Conservation (phyloP, 1,140 invertebrate species). For the Caenorhabditis remanei region DNA sequence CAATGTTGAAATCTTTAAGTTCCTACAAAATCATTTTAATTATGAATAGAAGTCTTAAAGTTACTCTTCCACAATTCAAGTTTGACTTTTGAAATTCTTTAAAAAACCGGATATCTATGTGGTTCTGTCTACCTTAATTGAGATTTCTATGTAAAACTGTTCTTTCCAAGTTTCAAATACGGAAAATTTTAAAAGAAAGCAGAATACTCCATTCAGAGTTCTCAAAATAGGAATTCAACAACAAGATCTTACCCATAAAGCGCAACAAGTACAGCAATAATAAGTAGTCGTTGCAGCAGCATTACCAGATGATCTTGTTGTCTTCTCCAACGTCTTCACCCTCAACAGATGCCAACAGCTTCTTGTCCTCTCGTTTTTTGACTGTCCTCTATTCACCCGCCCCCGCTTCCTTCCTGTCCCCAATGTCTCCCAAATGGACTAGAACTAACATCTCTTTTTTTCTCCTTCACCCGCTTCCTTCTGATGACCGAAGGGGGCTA, state of each 20-base stretch:
- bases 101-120: too few relatives aligned
- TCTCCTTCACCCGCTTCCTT: not conserved
- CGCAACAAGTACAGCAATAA: not conserved
- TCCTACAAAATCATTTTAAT: too few relatives aligned
- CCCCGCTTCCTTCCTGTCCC: not conserved
- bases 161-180: too few relatives aligned
- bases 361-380: conserved; percentile 31
- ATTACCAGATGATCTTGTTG: conserved; percentile 38
- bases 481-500: conserved; percentile 46
- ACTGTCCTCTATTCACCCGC: conserved; percentile 40
- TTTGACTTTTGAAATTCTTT: too few relatives aligned
- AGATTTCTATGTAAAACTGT: too few relatives aligned
- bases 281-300: not conserved
- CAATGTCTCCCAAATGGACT: conserved; percentile 22
- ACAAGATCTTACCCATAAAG: not conserved
- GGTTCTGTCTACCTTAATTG: too few relatives aligned
- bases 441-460: conserved; percentile 27
- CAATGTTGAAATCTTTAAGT: too few relatives aligned
- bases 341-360: conserved; percentile 46
- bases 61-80: too few relatives aligned
- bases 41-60: too few relatives aligned
- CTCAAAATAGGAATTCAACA: not conserved
- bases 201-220: not conserved
- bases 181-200: too few relatives aligned
- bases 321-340: conserved; percentile 13